Conservation (phyloP, 1,140 invertebrate species). For the Drosophila cardini region DNA sequence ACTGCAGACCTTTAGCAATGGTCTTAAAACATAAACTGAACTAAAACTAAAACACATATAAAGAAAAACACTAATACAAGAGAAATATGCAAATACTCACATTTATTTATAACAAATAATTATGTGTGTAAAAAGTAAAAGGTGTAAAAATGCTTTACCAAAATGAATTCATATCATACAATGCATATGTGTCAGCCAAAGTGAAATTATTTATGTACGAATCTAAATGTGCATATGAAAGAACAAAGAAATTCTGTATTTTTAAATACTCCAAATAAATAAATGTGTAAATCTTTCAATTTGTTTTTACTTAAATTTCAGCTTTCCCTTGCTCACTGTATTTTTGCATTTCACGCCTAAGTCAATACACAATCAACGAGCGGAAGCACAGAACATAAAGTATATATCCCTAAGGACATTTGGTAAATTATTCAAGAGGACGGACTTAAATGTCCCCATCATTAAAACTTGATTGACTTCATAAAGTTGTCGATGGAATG, state of each 20-base stretch:
- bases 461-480: constrained; percentile 81
- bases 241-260: constrained; percentile 56
- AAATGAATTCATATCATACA: constrained; percentile 74
- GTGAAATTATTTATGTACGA: constrained; percentile 63
- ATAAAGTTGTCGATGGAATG: constrained; percentile 42
- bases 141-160: constrained; percentile 32
- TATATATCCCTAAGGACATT: constrained; percentile 32
- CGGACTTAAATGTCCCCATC: constrained; percentile 50
- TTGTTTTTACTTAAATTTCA: not conserved
- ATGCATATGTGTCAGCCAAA: constrained; percentile 70
- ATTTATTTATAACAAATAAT: constrained; percentile 26
- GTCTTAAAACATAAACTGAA: constrained; percentile 54
- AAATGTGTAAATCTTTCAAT: constrained; percentile 59
- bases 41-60: not conserved
- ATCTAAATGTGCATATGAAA: constrained; percentile 15
- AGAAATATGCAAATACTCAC: constrained; percentile 7
- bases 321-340: not conserved
- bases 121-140: constrained; percentile 44
- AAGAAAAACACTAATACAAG: constrained; percentile 8
- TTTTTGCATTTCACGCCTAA: constrained; percentile 23
- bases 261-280: constrained; percentile 73
- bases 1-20: constrained; percentile 57
- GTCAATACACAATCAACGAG: constrained; percentile 25
- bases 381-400: not conserved
- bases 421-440: constrained; percentile 48